Conservation (phyloP, 2,888 invertebrate genomes). For the Hirtodrosophila duncani region DNA sequence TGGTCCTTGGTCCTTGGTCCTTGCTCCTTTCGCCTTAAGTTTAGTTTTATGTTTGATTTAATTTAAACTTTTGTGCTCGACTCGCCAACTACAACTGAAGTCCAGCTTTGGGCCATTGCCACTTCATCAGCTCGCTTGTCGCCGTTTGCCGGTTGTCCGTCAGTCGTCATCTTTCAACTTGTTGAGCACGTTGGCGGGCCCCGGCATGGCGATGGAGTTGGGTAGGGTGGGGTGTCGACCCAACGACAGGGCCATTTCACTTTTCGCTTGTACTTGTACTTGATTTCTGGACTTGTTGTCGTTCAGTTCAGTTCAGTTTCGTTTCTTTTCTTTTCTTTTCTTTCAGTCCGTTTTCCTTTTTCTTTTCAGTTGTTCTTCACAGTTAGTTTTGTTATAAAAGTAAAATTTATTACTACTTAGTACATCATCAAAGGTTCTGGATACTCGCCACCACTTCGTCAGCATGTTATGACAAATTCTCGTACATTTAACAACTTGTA, state of each 20-base stretch:
- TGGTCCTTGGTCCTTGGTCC: conserved; percentile 1
- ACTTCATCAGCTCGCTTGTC: conserved; percentile 66
- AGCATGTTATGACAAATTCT: conserved; percentile 61
- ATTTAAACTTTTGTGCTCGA: conserved; percentile 69
- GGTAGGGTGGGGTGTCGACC: too few relatives aligned
- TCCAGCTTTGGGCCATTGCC: conserved; percentile 50
- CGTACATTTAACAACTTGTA: conserved; percentile 57
- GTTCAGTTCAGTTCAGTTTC: conserved; percentile 23
- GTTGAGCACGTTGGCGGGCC: conserved; percentile 40
- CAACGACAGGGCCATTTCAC: conserved; percentile 34
- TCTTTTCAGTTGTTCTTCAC: conserved; percentile 29
- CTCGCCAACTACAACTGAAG: conserved; percentile 61
- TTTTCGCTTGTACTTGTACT: conserved; percentile 37
- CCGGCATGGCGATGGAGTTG: conserved; percentile 12
- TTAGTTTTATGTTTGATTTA: conserved; percentile 69
- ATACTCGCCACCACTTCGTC: conserved; percentile 9
- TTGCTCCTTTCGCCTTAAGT: conserved; percentile 6
- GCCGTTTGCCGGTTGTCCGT: neutral
- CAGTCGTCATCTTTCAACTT: conserved; percentile 20
- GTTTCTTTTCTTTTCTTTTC: conserved; percentile 32
- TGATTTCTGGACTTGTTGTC: conserved; percentile 55
- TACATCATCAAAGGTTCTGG: conserved; percentile 50
- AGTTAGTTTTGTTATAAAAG: conserved; percentile 58
- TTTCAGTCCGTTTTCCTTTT: conserved; percentile 14
- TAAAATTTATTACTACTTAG: conserved; percentile 64